Evolutionary conservation across 1,140 invertebrate genomes (phyloP), one percentile per base, ranked within the genome.

Genomic region (Streblospio benedicti): DNA sequence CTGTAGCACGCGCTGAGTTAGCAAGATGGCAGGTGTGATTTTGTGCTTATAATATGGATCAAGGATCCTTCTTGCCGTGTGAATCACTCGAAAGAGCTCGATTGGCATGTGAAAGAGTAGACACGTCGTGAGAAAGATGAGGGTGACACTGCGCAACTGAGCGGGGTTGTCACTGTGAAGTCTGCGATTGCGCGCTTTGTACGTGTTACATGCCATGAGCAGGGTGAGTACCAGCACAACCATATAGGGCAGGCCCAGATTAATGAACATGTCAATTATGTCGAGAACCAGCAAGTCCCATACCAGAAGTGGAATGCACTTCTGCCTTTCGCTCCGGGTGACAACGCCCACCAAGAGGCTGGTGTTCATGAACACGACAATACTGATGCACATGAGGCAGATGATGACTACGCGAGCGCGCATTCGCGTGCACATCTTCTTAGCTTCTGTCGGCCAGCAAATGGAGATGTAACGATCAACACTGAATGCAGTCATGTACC

Each of bases 401-500:
- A 33, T 2, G 52, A 47, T 49, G 38, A 41, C 51, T 6, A 49
- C 27, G 14, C 44, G 25, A 30, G 65, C 65, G n/a, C 62, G 45
- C 57, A 56, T 45, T 3, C 57, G 58, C 12, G 62, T 66, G 47
- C 65, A 66, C 23, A 63, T 18, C 5, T 28, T 30, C n/a, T 43
- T 49, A 20, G 62, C 44, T 23, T 54, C 43, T 20, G 50, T 33
- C 44, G 65, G 65, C 14, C 58, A 31, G 43, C 59, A 44, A 9
- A 61, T 51, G 51, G 62, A 55, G 25, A 66, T 66, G 55, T 56
- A 66, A 9, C 65, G 33, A 14, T 66, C 65, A 14, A 61, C 44
- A 3, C 59, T 62, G 59, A 64, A 64, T 16, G 52, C 62, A 16
- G 64, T 54, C 14, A 64, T 56, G 9, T 61, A 47, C 62, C 62